Conservation (phyloP, 2,888 invertebrate genomes). For the Charanyca ferruginea region DNA sequence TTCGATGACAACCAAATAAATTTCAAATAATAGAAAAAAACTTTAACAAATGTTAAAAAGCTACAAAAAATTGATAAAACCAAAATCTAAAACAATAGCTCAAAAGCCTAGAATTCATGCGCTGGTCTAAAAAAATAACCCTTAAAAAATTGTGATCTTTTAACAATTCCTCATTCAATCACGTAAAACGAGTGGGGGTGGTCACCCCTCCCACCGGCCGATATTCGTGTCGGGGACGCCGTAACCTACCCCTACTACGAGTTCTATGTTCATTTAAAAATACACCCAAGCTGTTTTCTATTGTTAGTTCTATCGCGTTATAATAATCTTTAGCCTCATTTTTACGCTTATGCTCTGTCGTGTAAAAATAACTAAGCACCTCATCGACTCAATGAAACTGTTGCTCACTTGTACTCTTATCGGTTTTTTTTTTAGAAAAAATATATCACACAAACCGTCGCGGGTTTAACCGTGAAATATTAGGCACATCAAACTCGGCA, state of each 20-base stretch:
- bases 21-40: constrained; percentile 6
- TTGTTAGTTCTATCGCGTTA: constrained; percentile 40
- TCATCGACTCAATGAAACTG: background rate
- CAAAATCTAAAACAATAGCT: constrained; percentile 10
- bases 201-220: constrained; percentile 72
- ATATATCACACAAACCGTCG: too few relatives aligned
- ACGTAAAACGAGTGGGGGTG: constrained; percentile 82
- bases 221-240: constrained; percentile 76
- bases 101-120: constrained; percentile 48
- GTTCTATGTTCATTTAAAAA: constrained; percentile 65
- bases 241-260: constrained; percentile 77
- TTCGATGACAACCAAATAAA: constrained; percentile 2
- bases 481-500: too few relatives aligned
- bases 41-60: background rate
- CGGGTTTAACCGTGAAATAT: too few relatives aligned
- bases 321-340: constrained; percentile 34
- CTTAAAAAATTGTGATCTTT: constrained; percentile 79
- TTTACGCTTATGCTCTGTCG: constrained; percentile 2
- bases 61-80: background rate
- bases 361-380: constrained; percentile 20
- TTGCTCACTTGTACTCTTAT: background rate
- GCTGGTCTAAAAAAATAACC: constrained; percentile 64
- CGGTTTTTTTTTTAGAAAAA: too few relatives aligned
- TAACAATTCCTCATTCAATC: constrained; percentile 88
- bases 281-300: constrained; percentile 52